Evolutionary conservation across 2,797 vertebrate genomes (phyloP).

Genomic region (Danio kyathit): DNA sequence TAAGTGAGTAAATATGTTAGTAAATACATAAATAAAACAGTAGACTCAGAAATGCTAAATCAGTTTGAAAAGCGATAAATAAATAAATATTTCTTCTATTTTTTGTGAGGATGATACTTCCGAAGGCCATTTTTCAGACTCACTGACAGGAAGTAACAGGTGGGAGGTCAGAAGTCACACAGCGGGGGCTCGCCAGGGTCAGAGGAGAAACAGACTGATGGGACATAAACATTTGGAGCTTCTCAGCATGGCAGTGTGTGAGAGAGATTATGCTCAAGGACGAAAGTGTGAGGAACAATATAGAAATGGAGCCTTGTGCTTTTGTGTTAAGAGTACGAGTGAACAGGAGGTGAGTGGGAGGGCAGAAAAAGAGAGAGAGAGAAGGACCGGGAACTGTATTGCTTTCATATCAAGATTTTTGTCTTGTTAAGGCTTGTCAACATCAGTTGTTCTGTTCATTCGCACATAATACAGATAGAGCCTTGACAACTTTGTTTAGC

Average conservation of each 20-base stretch:
- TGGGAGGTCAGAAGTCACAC: conserved; percentile 51
- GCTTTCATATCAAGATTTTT: conserved; percentile 40
- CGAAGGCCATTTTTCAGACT: conserved; percentile 26
- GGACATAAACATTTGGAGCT: conserved; percentile 46
- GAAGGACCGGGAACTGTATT: conserved; percentile 24
- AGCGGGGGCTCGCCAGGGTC: conserved; percentile 43
- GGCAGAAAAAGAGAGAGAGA: conserved; percentile 1
- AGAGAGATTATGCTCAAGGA: conserved; percentile 36
- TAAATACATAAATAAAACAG: too few species aligned
- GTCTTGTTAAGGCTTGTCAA: conserved; percentile 50
- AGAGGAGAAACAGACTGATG: conserved; percentile 44
- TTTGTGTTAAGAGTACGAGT: conserved; percentile 20
- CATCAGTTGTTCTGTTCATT: conserved; percentile 38
- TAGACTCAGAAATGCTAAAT: too few species aligned
- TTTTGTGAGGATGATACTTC: neutral
- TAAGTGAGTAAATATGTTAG: too few species aligned
- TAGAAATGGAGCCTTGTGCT: conserved; percentile 7
- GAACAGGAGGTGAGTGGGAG: conserved; percentile 35
- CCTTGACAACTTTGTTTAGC: conserved; percentile 32
- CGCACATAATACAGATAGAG: conserved; percentile 39
- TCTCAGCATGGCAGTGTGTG: conserved; percentile 40
- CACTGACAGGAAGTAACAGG: conserved; percentile 38
- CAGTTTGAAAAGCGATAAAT: neutral
- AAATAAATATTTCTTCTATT: neutral
- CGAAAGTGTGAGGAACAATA: conserved; percentile 28